Base-by-base conservation (phyloP, 2,113 vertebrate genomes). In the Gallinago paraguaiae region DNA sequence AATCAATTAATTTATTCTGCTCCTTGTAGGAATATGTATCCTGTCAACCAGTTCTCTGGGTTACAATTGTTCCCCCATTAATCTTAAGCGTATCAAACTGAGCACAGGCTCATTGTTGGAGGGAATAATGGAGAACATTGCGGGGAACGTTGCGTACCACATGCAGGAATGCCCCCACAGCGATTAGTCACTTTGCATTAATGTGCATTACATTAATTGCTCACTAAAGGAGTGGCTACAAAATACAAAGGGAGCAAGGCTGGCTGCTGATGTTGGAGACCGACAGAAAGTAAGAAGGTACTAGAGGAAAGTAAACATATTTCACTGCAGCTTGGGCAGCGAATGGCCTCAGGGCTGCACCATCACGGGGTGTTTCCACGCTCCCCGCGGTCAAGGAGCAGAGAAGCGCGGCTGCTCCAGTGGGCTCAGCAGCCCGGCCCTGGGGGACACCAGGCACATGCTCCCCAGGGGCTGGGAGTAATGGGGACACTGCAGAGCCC, bases 381-480 rank as follows among this genome's bases (percentile, higher is more conserved):
- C 20, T 31, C 2, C 41, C 51, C 53, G 2, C 30, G 12, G 61
- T 0, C 12, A 41, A 31, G 67, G 17, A 60, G 56, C 27, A 4
- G 60, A 23, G 56, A 1, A 25, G 45, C 4, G 0, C 3, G 9
- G 56, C 39, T n/a, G 43, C 83, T 46, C 28, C 51, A 31, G 23
- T 0, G 0, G 56, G 82, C 39, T 37, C 77, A 45, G 67, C 79
- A 11, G 15, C 6, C 0, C 14, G 48, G n/a, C 46, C 35, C 43
- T 3, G 16, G 3, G 30, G 48, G 51, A 25, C 1, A 3, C 35
- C 68, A 19, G 54, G 53, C 71, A 71, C n/a, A 33, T 1, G 3
- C 4, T 37, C 4, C 70, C 53, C 57, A 51, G 24, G 10, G 18
- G 9, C 31, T 30, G 64, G 74, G 35, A 51, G 30, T 6, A 37